A percentile compares a stretch with the other conserved stretches of the same genome.
These are phyloP conservation scores for Melanostoma scalare DNA, from an alignment of 2,888 invertebrate species.

Conservation along the genomic window DNA sequence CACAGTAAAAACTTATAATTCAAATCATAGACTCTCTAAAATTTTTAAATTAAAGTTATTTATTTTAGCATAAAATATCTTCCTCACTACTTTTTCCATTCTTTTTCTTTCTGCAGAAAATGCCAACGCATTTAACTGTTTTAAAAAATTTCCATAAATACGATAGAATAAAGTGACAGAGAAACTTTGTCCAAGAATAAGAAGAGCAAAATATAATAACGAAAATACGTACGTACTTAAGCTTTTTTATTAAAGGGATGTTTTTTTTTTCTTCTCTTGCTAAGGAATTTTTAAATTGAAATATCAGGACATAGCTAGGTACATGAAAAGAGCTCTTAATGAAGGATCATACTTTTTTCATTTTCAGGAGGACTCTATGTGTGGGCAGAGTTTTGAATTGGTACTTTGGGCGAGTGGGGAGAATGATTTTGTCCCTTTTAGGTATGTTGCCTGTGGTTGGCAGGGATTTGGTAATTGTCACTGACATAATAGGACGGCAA, in stretches of 20 bases:
- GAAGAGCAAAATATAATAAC: slow-evolving; percentile 5
- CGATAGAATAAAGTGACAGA: slow-evolving; percentile 19
- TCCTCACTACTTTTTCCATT: not conserved
- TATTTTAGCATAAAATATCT: slow-evolving; percentile 58
- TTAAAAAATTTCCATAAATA: slow-evolving; percentile 22
- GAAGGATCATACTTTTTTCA: slow-evolving; percentile 27
- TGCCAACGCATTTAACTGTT: slow-evolving; percentile 19
- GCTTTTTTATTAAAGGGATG: slow-evolving; percentile 48
- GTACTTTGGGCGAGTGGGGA: no score
- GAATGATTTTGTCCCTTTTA: no score
- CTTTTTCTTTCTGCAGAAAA: not conserved
- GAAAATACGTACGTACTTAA: slow-evolving; percentile 34
- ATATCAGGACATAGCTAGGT: slow-evolving; percentile 10
- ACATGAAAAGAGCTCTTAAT: slow-evolving; percentile 28
- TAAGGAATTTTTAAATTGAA: slow-evolving; percentile 39
- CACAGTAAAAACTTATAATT: slow-evolving; percentile 62
- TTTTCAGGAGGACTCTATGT: slow-evolving; percentile 6
- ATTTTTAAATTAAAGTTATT: slow-evolving; percentile 64
- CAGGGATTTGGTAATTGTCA: no score
- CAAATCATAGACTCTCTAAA: slow-evolving; percentile 34
- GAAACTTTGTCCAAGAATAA: slow-evolving; percentile 13
- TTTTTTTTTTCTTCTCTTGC: slow-evolving; percentile 2
- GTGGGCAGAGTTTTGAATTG: no score
- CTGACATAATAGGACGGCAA: no score
- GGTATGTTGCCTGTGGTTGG: no score